phyloP scores from a whole-genome alignment of 2,888 invertebrate genomes.

The Spisula subtruncata region DNA sequence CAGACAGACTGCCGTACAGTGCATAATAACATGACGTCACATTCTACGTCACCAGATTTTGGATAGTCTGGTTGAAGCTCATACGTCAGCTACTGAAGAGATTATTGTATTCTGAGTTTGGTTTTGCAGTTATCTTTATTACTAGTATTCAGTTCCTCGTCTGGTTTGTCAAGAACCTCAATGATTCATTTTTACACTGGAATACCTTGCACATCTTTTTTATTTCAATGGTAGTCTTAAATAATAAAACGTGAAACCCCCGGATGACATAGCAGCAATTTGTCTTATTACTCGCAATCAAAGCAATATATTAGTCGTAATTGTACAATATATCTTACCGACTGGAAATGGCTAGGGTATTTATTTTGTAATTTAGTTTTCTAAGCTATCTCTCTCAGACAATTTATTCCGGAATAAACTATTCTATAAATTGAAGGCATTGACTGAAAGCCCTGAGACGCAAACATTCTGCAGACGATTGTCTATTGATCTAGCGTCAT shows the following conservation, averaged over 20 bases:
- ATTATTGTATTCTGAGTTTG: too few species aligned
- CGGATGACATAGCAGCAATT: not conserved
- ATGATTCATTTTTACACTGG: not conserved
- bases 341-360: not conserved
- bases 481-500: not conserved
- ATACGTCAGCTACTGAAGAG: too few species aligned
- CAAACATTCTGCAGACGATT: constrained; percentile 8
- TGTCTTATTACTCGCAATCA: not conserved
- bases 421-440: not conserved
- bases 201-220: not conserved
- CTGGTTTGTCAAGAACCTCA: not conserved
- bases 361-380: constrained; percentile 15
- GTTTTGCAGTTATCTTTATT: too few species aligned
- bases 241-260: not conserved
- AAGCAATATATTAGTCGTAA: constrained; percentile 21
- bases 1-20: too few species aligned
- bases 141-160: not conserved
- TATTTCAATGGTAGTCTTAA: not conserved
- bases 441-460: not conserved
- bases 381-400: constrained; percentile 50
- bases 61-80: too few species aligned
- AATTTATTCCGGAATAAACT: constrained; percentile 48
- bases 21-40: too few species aligned
- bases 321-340: not conserved
- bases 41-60: too few species aligned